Conservation (phyloP, 2,113 vertebrate genomes). For the Mus pahari region DNA sequence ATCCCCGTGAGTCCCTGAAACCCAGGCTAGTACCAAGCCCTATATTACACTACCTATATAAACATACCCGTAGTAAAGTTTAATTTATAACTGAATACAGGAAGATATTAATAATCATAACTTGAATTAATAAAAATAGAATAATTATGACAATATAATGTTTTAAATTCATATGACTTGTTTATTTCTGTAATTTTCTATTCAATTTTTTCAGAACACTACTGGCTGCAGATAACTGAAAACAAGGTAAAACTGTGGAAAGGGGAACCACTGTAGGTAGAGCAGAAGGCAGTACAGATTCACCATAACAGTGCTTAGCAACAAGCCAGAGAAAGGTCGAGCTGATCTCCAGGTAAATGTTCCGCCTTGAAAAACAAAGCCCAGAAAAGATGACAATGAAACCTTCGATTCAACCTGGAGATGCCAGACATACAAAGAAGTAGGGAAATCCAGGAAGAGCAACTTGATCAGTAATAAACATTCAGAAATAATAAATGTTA, state of each 20-base stretch:
- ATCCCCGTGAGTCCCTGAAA: neutral
- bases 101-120: neutral
- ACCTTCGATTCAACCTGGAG: neutral
- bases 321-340: neutral
- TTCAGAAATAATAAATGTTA: neutral
- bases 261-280: neutral
- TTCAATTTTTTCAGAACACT: neutral
- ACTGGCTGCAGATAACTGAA: neutral
- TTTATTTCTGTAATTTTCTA: neutral
- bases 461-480: slow-evolving; percentile 15
- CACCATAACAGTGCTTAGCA: no score
- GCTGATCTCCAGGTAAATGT: neutral
- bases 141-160: neutral
- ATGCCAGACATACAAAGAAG: neutral
- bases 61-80: no score
- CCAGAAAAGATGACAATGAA: neutral
- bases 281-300: neutral
- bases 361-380: neutral
- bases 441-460: neutral
- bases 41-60: neutral
- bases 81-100: neutral
- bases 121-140: neutral
- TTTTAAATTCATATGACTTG: neutral
- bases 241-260: neutral
- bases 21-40: neutral